These are phyloP conservation scores for Sympetrum striolatum DNA, from an alignment of 2,888 invertebrate genomes.

Conservation along the genomic window DNA sequence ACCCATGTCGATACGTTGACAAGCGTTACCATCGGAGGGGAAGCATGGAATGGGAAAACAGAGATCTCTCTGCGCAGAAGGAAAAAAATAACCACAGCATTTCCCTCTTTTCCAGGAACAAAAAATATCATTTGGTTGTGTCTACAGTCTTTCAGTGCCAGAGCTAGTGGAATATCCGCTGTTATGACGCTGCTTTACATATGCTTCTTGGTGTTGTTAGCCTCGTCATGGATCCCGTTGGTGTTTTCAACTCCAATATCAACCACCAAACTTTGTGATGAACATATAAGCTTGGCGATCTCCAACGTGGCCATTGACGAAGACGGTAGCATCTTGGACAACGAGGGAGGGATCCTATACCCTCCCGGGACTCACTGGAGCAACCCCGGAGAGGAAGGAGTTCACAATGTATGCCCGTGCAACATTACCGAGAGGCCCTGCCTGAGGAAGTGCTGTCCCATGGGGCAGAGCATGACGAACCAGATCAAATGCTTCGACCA, in stretches of 20 bases:
- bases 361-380: neutral
- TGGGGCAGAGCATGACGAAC: neutral
- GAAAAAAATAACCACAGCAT: no score
- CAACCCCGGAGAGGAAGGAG: neutral
- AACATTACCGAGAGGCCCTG: neutral
- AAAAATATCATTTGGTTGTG: no score
- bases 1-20: no score
- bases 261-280: neutral
- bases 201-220: neutral
- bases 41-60: no score
- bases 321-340: neutral
- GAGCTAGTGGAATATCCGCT: no score
- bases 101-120: no score
- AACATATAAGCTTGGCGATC: neutral
- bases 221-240: neutral
- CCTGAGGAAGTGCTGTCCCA: constrained; percentile 3
- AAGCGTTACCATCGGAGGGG: no score
- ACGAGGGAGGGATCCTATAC: neutral
- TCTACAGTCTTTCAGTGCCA: no score
- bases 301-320: neutral
- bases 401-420: neutral
- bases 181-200: neutral
- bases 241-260: neutral
- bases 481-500: neutral
- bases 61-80: no score